A percentile compares a stretch with the other conserved stretches of the same genome.
These are phyloP conservation scores for Budorcas taxicolor DNA, from an alignment of 2,113 vertebrate species.

Conservation along the genomic window DNA sequence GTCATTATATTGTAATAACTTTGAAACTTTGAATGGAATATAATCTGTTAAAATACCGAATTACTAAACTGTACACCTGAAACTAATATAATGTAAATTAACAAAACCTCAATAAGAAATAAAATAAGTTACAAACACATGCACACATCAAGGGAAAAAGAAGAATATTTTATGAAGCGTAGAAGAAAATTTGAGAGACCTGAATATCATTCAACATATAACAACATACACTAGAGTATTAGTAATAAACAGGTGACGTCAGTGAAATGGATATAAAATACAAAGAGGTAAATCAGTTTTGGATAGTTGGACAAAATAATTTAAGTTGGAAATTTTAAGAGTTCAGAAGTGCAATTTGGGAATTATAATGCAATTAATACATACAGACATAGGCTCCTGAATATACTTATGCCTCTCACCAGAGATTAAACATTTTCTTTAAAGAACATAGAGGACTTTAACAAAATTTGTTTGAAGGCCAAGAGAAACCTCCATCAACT, in stretches of 20 bases:
- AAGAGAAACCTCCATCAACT: background rate
- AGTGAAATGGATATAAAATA: background rate
- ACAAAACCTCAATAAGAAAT: background rate
- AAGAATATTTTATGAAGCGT: background rate
- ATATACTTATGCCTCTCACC: background rate
- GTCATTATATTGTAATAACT: background rate
- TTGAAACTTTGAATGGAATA: background rate
- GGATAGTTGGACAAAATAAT: background rate
- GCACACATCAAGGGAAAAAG: background rate
- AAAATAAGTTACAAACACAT: background rate
- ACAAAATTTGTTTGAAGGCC: background rate
- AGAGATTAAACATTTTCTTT: background rate
- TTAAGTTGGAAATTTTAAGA: background rate
- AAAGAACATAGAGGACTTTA: background rate
- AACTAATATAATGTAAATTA: background rate
- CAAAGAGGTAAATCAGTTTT: background rate
- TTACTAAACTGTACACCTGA: background rate
- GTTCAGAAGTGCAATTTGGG: background rate
- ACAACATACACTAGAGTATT: background rate
- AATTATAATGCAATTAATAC: background rate
- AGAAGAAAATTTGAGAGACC: background rate
- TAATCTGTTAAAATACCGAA: background rate
- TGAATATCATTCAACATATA: background rate
- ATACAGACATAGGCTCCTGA: background rate
- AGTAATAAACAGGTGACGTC: background rate